Base-by-base conservation (phyloP, 1,140 invertebrate genomes). In the Conopomorpha cramerella region DNA sequence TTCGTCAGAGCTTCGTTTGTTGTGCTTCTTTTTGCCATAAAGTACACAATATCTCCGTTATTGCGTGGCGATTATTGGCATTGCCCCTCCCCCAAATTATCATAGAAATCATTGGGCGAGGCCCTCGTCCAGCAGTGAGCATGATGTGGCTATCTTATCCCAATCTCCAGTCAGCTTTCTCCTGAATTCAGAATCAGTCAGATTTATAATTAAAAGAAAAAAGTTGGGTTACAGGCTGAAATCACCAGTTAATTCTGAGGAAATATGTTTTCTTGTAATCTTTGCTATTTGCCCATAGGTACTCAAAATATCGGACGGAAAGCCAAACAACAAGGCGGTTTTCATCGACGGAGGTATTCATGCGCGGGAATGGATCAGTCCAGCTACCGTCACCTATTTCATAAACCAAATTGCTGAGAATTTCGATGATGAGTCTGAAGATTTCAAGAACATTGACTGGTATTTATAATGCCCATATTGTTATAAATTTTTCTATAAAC, bases 321-420 rank as follows among this genome's bases (percentile, higher is more conserved):
- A 83, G 27, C 41, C 73, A 13, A 67, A 57, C 2, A 86, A 86
- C 51, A 82, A 83, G 39, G 82, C 82, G 1, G 64, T 84, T n/a
- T 86, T 84, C 68, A 80, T 84, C 30, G 85, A 87, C 53, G 81
- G 82, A 68, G 92, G 92, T 8, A 92, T 95, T 51, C 94, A 96
- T 54, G 93, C 92, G 0, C 70, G 93, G 18, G 93, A 96, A 78
- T 96, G 94, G 93, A 93, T 96, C 37, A 86, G 91, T 30, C 88
- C 91, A 2, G 91, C 93, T 0, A 88, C 89, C 0, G 88, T 90
- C 8, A 86, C 91, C 12, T 95, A 85, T 57, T 86, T 95, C 12
- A 82, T 93, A 16, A 88, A 89, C 51, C 86, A 92, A 58, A 67
- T 96, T 30, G 84, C 89, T 2, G 86, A 89, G 52, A 87, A 86